phyloP scores from a whole-genome alignment of 2,797 vertebrate species.

The Danionella dracula region DNA sequence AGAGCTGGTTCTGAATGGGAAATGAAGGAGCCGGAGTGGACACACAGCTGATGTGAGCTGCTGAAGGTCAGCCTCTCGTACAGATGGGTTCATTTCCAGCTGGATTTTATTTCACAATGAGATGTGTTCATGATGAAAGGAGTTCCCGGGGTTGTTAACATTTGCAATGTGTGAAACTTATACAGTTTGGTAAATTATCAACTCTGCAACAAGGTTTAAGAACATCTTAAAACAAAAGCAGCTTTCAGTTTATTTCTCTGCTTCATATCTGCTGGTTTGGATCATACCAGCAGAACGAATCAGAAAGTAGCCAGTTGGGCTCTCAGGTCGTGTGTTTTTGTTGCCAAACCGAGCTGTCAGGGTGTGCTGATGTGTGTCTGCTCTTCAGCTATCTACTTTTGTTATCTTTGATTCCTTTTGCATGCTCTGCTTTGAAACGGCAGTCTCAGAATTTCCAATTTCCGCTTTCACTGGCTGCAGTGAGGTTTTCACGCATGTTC shows the following conservation, averaged over 20 bases:
- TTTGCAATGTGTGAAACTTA: background rate
- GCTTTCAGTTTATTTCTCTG: background rate
- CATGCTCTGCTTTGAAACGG: background rate
- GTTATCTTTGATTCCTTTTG: conserved; percentile 8
- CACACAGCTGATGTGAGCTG: conserved; percentile 1
- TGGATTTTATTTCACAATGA: conserved; percentile 1
- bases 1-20: conserved; percentile 1
- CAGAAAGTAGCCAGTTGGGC: background rate
- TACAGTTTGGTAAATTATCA: background rate
- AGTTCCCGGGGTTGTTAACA: background rate
- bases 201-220: background rate
- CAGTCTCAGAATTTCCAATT: background rate
- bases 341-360: too few species aligned
- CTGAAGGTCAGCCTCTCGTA: conserved; percentile 8
- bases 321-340: background rate
- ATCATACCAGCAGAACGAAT: background rate
- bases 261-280: background rate
- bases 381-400: background rate
- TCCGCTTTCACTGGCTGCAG: background rate
- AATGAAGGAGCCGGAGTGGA: conserved; percentile 14
- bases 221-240: background rate
- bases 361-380: too few species aligned
- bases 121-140: background rate
- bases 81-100: background rate
- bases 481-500: background rate